Evolutionary conservation across 2,888 invertebrate species (phyloP).

Genomic region (Dynastes grantii): DNA sequence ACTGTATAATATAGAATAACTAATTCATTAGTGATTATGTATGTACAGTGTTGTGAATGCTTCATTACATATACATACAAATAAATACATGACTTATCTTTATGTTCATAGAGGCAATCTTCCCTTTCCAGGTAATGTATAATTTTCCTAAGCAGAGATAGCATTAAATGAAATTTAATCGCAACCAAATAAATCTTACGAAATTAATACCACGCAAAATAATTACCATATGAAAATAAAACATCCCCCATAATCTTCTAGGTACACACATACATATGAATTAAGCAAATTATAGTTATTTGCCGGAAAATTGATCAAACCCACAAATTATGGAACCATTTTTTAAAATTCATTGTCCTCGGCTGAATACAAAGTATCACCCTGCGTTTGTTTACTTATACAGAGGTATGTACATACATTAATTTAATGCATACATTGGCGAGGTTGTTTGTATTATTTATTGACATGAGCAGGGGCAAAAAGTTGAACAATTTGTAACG

Average conservation of each 20-base stretch:
- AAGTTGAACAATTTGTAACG: no score
- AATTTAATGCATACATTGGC: background rate
- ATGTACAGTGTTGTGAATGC: no score
- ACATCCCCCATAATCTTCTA: constrained; percentile 11
- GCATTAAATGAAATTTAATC: no score
- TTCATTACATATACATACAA: no score
- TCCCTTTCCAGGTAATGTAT: no score
- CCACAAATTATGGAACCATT: constrained; percentile 4
- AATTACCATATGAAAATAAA: constrained; percentile 16
- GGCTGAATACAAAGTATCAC: background rate
- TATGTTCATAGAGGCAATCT: no score
- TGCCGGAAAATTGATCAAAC: constrained; percentile 15
- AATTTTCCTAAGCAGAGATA: no score
- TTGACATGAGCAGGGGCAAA: background rate
- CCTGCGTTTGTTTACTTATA: background rate
- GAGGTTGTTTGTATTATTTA: background rate
- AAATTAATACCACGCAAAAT: constrained; percentile 1
- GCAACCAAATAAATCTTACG: background rate
- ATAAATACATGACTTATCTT: no score
- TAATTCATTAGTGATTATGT: no score
- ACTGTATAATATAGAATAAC: no score
- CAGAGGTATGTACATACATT: background rate
- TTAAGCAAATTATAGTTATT: constrained; percentile 18
- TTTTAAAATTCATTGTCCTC: constrained; percentile 2
- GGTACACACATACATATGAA: constrained; percentile 2